A percentile compares a stretch with the other conserved stretches of the same genome.
These are phyloP conservation scores for Paramormyrops kingsleyae DNA, from an alignment of 2,113 vertebrate species.

Conservation along the genomic window DNA sequence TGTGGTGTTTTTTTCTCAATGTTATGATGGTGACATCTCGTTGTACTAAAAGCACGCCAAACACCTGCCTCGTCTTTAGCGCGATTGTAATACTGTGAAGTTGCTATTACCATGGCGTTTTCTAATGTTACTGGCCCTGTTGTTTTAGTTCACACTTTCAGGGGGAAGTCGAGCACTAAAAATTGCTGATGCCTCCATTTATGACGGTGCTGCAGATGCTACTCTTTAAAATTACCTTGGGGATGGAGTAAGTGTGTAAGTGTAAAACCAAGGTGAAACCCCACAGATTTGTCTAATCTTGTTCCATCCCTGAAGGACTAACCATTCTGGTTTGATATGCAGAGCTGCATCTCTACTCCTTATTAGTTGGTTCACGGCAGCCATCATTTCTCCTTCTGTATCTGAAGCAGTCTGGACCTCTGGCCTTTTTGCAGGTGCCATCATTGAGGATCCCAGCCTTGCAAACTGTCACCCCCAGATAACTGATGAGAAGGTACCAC, in stretches of 20 bases:
- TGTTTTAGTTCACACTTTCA: not conserved
- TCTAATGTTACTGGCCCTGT: not conserved
- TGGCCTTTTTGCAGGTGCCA: not conserved
- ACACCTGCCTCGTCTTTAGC: not conserved
- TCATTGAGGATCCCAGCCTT: not conserved
- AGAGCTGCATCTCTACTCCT: not conserved
- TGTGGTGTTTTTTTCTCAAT: not conserved
- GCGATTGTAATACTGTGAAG: not conserved
- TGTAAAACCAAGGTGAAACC: not conserved
- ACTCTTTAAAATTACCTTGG: not conserved
- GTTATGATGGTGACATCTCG: not conserved
- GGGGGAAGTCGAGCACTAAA: not conserved
- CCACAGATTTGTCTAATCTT: not conserved
- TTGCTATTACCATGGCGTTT: not conserved
- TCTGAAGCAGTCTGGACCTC: not conserved
- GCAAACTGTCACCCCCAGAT: not conserved
- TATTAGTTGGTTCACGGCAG: not conserved
- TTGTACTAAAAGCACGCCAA: not conserved
- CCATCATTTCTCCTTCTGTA: not conserved
- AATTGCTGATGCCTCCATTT: not conserved
- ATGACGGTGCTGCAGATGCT: not conserved
- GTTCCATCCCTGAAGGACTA: not conserved
- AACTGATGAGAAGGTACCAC: not conserved
- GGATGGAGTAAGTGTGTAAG: not conserved
- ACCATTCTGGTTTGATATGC: not conserved